Evolutionary conservation across 2,888 invertebrate genomes (phyloP).

Genomic region (Drosophila paracracens): DNA sequence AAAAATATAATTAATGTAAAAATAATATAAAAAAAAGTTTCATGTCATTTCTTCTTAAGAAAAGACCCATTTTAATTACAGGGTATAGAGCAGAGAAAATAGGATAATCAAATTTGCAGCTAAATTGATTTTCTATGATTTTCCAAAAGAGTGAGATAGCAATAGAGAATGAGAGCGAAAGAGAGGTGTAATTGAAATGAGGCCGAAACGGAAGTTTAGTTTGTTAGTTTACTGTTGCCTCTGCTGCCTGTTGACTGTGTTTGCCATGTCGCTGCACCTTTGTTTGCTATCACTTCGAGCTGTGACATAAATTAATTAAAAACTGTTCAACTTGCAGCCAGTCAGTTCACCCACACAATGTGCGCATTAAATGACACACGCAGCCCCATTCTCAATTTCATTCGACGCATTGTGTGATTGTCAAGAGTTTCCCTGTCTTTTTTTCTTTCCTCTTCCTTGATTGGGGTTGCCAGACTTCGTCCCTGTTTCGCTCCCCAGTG

Average conservation of each 20-base stretch:
- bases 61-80: not conserved
- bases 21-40: not conserved
- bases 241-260: conserved; percentile 41
- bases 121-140: conserved; percentile 60
- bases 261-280: conserved; percentile 31
- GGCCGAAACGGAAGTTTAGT: conserved; percentile 29
- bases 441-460: conserved; percentile 4
- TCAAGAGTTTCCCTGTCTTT: conserved; percentile 17
- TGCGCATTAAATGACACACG: conserved; percentile 55
- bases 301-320: conserved; percentile 59
- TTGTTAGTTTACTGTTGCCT: conserved; percentile 26
- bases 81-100: conserved; percentile 38
- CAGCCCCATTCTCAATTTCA: conserved; percentile 25
- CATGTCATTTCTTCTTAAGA: not conserved
- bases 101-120: conserved; percentile 41
- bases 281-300: conserved; percentile 40
- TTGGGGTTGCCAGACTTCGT: not conserved
- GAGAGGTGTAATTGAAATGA: not conserved
- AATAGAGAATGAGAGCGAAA: not conserved
- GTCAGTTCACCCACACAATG: conserved; percentile 14
- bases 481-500: not conserved
- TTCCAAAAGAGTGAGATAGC: conserved; percentile 9
- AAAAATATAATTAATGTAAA: not conserved
- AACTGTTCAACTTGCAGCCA: conserved; percentile 22
- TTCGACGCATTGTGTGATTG: conserved; percentile 33